Evolutionary conservation across 2,888 invertebrate species (phyloP).

Genomic region (Himalopsyche anomala): DNA sequence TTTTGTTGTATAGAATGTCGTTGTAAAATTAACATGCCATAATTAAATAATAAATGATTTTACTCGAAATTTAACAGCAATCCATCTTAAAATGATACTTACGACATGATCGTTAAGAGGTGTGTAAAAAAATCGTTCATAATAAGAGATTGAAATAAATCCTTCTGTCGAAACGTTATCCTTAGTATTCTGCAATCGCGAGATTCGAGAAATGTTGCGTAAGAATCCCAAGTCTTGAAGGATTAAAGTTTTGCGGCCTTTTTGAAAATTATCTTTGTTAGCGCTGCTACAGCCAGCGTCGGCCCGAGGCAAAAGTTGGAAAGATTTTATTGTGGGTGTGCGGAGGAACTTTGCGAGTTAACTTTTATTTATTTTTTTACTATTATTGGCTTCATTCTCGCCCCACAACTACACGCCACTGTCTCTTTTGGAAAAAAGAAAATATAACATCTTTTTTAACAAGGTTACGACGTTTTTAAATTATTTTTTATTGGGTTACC

Average conservation of each 20-base stretch:
- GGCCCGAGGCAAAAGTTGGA: conserved; percentile 22
- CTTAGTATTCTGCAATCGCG: no score
- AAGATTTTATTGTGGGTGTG: conserved; percentile 34
- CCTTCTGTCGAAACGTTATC: no score
- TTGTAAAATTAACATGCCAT: no score
- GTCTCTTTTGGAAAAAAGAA: conserved; percentile 26
- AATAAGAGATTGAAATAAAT: no score
- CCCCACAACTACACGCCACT: conserved; percentile 33
- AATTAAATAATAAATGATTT: no score
- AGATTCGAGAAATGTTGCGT: background rate
- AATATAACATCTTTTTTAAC: background rate
- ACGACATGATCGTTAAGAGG: no score
- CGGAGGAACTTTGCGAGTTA: conserved; percentile 25
- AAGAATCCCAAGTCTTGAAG: background rate
- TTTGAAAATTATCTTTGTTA: conserved; percentile 30
- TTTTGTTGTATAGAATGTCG: no score
- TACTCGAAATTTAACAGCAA: no score
- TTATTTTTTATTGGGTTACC: conserved; percentile 23
- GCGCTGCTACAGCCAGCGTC: background rate
- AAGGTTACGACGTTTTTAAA: conserved; percentile 32
- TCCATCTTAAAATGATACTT: no score
- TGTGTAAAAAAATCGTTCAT: no score
- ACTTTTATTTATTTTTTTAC: conserved; percentile 41
- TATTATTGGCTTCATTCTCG: conserved; percentile 34
- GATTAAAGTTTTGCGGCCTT: conserved; percentile 32